Evolutionary conservation across 2,888 invertebrate genomes (phyloP), one percentile per base, ranked within the genome.

Genomic region (Pheosia tremula): DNA sequence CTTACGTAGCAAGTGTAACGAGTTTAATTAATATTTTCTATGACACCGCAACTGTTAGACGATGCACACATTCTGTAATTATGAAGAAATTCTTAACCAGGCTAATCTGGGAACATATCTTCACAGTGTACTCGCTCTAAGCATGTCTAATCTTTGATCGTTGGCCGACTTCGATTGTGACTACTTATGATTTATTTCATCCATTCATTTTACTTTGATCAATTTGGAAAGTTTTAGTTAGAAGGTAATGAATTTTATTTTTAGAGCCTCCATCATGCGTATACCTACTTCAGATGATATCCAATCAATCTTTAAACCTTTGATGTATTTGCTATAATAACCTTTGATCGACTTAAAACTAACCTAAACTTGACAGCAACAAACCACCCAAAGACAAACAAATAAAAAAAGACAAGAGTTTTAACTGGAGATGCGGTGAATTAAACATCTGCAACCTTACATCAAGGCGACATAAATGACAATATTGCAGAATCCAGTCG

Each of bases 351-450:
- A 66, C 39, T 59, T 58, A 68, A 60, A 59, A 72, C 71, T 73
- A 59, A 59, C 47, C 61, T 69, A 64, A 61, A 64, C 69, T 63
- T 68, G 62, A 63, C 62, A 61, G 59, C 63, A 69, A 65, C 61
- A 59, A 64, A 71, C 66, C 77, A 79, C 76, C 74, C 84, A 84
- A 84, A 82, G 81, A 74, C 81, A 75, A 78, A 72, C 75, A 75
- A 84, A 90, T 89, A 80, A 87, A 85, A 85, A 79, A 83, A 72
- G 70, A 70, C 60, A 62, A 69, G 74, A 72, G 77, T 60, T 61
- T 63, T 69, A 63, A 61, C 60, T 47, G 57, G 79, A 83, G 81
- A 85, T 82, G 78, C 75, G 81, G 81, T 74, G 71, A 86, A 80
- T 87, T 85, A 80, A 86, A 81, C 81, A 73, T 66, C 60, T 59